A percentile compares a stretch with the other conserved stretches of the same genome.
Evolutionary conservation across 2,888 invertebrate species (phyloP).

Genomic region (Dastarcus helophoroides): DNA sequence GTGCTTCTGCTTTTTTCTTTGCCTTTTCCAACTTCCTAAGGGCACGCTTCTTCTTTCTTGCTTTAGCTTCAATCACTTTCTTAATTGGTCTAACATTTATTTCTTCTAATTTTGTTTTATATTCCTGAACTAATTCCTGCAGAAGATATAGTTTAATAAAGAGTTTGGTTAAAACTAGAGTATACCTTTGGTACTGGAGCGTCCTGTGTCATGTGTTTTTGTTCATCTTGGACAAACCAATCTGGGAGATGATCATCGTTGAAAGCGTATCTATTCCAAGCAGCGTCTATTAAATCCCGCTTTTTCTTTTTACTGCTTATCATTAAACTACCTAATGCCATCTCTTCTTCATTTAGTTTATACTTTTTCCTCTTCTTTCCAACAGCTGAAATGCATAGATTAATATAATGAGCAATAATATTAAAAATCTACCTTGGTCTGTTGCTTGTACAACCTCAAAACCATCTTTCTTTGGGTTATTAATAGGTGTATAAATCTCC

Average conservation of each 20-base stretch:
- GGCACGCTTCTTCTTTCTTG: conserved; percentile 88
- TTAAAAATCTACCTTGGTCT: no score
- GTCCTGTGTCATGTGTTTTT: conserved; percentile 74
- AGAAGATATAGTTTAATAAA: no score
- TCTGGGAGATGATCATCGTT: conserved; percentile 86
- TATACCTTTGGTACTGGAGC: conserved; percentile 76
- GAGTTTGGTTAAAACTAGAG: no score
- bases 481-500: conserved; percentile 24
- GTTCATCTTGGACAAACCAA: conserved; percentile 94
- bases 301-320: conserved; percentile 82
- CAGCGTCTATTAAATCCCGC: conserved; percentile 79
- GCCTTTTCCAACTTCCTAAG: conserved; percentile 80
- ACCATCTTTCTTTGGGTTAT: conserved; percentile 43
- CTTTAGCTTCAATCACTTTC: conserved; percentile 96
- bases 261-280: conserved; percentile 88
- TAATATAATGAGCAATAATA: not conserved
- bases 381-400: conserved; percentile 6
- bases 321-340: conserved; percentile 88
- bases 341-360: conserved; percentile 72
- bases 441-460: conserved; percentile 67
- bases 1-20: conserved; percentile 89
- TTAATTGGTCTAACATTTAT: conserved; percentile 93
- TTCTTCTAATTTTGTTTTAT: conserved; percentile 69
- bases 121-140: conserved; percentile 71
- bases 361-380: conserved; percentile 30